A percentile compares a stretch with the other conserved stretches of the same genome.
phyloP scores from a whole-genome alignment of 2,797 vertebrate genomes.

The Apogon hyalosoma region DNA sequence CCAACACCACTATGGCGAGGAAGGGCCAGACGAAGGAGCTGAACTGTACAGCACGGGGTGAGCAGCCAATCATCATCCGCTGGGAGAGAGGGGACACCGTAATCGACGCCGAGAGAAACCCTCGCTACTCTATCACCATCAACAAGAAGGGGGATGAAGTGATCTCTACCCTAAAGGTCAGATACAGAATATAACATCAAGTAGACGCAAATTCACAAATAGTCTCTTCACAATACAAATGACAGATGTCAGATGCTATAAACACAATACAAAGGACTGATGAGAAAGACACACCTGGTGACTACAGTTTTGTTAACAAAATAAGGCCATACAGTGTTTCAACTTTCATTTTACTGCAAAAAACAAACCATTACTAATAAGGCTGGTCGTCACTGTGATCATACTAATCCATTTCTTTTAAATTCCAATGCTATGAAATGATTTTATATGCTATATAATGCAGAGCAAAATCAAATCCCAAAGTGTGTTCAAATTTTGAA shows the following conservation, averaged over 20 bases:
- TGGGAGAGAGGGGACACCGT: conserved; percentile 99
- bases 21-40: conserved; percentile 97
- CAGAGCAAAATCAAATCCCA: too few species aligned
- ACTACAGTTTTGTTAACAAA: too few species aligned
- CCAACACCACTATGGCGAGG: conserved; percentile 96
- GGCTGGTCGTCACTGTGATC: too few species aligned
- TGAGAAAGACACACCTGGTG: too few species aligned
- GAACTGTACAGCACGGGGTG: conserved; percentile 94
- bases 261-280: conserved; percentile 5
- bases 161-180: conserved; percentile 95
- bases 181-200: conserved; percentile 24
- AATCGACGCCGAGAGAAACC: conserved; percentile 95
- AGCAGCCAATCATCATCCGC: conserved; percentile 98
- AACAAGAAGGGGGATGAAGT: conserved; percentile 96
- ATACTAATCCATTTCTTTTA: too few species aligned
- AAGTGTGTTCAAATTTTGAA: too few species aligned
- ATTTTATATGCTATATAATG: too few species aligned
- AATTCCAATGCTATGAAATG: too few species aligned
- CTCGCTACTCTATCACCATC: conserved; percentile 94
- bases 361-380: too few species aligned
- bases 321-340: not conserved
- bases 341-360: not conserved
- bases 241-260: not conserved
- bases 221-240: not conserved
- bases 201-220: conserved; percentile 3